Base-by-base conservation (phyloP, 37 sponge, comb jelly and placozoan genomes). In the Tethya wilhelma region DNA sequence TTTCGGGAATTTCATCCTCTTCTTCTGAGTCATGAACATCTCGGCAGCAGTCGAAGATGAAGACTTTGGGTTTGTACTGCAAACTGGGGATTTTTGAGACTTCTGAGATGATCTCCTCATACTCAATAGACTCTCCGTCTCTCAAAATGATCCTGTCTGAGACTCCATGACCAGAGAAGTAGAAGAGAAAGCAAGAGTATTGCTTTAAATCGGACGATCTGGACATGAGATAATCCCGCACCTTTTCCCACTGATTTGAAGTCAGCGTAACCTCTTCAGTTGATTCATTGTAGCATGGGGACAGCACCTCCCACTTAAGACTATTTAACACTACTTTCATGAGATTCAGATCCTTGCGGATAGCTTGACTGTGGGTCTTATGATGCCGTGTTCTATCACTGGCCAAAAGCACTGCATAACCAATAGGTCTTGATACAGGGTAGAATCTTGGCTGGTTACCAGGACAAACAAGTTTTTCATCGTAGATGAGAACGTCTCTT, bases 31-130 rank as follows among this genome's bases (percentile, higher is more conserved):
- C 49, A 9, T 20, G 30, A 7, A 25, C 71, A 0, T 4, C 32
- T 1, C 79, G 57, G 22, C 75, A 80, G 38, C 85, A 80, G 42
- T 90, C 90, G 44, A 90, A 90, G 29, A 90, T 67, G 69, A 90
- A 79, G 14, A 90, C 37, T 39, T 67, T 90, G 0, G 90, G 90
- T 55, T 74, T 84, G 8, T 62, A 69, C 12, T 9, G 0, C 29
- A 75, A n/a, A 11, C 26, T 22, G 0, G 30, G 14, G 9, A 75
- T 31, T 31, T n/a, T 0, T 0, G 32, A 25, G 49, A 90, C 38
- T 28, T 9, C 0, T 5, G 40, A 23, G 28, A 90, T 74, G 23
- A 90, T 84, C 0, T 58, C 55, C 2, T 8, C 20, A 67, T 74
- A 90, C 17, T 57, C 40, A 12, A 80, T 28, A 0, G 17, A 12